phyloP scores from a whole-genome alignment of 30 jellyfish, hydroid and myxozoan genomes.

The Clytia hemisphaerica region DNA sequence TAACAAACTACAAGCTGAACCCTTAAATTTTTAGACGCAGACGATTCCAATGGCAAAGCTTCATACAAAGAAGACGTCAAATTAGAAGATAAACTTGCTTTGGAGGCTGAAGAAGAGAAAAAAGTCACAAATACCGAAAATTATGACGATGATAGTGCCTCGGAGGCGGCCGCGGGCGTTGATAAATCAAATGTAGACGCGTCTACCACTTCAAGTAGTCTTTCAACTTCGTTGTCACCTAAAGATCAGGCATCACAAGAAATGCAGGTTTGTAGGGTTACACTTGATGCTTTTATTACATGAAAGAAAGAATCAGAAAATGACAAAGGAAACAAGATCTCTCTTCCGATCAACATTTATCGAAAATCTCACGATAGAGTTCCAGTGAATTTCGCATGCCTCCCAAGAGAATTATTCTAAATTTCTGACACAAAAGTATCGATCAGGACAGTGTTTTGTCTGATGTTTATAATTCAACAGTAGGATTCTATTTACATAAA shows the following conservation, averaged over 20 bases:
- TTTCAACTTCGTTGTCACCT: conserved; percentile 88
- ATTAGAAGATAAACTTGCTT: conserved; percentile 92
- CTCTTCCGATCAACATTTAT: no score
- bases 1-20: no score
- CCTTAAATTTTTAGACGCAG: no score
- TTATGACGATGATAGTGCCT: conserved; percentile 80
- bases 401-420: no score
- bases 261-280: conserved; percentile 99
- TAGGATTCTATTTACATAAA: no score
- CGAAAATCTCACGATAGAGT: no score
- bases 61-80: conserved; percentile 88
- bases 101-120: conserved; percentile 98
- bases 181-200: conserved; percentile 36
- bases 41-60: conserved; percentile 22
- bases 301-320: background rate
- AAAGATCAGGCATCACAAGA: conserved; percentile 99
- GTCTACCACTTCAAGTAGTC: conserved; percentile 29
- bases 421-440: no score
- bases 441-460: no score
- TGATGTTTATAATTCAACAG: no score
- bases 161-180: conserved; percentile 52
- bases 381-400: no score
- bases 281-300: background rate
- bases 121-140: conserved; percentile 89
- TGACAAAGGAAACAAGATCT: no score